A percentile compares a stretch with the other conserved stretches of the same genome.
phyloP scores from a whole-genome alignment of 1,140 invertebrate species.

The Geopemphigus sp. region DNA sequence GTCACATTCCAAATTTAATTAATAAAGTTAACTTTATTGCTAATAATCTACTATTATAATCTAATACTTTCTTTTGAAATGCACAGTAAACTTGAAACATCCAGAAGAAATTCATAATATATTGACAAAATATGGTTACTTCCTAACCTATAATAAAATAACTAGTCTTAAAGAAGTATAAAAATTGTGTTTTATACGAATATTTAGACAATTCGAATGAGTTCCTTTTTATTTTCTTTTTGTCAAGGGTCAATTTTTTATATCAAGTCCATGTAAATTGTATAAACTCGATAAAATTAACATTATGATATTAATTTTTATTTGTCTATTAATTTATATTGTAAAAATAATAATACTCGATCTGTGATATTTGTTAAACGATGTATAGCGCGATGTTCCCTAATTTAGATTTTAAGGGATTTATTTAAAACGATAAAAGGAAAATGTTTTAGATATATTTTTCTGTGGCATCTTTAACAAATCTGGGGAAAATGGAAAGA shows the following conservation, averaged over 20 bases:
- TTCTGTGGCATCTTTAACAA: conserved; percentile 50
- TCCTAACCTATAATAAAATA: conserved; percentile 46
- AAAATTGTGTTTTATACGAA: conserved; percentile 48
- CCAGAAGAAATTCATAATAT: conserved; percentile 50
- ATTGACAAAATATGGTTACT: conserved; percentile 50
- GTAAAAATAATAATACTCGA: conserved; percentile 50
- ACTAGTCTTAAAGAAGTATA: conserved; percentile 49
- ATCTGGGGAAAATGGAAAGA: conserved; percentile 50
- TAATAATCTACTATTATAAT: conserved; percentile 49
- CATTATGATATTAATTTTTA: conserved; percentile 50
- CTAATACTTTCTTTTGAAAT: conserved; percentile 50
- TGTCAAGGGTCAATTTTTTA: conserved; percentile 50
- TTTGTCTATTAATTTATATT: conserved; percentile 50
- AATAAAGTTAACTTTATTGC: conserved; percentile 50
- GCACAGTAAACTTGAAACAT: conserved; percentile 48
- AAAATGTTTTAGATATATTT: conserved; percentile 49
- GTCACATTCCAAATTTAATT: conserved; percentile 49
- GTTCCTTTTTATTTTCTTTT: conserved; percentile 47
- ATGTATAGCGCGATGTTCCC: conserved; percentile 49
- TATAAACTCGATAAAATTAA: conserved; percentile 50
- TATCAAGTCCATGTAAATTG: conserved; percentile 50
- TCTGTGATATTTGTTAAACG: conserved; percentile 50
- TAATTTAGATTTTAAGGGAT: conserved; percentile 50
- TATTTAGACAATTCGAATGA: conserved; percentile 48
- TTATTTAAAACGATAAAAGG: conserved; percentile 47